phyloP scores from a whole-genome alignment of 2,888 invertebrate species.

The Cheilosia vulpina region DNA sequence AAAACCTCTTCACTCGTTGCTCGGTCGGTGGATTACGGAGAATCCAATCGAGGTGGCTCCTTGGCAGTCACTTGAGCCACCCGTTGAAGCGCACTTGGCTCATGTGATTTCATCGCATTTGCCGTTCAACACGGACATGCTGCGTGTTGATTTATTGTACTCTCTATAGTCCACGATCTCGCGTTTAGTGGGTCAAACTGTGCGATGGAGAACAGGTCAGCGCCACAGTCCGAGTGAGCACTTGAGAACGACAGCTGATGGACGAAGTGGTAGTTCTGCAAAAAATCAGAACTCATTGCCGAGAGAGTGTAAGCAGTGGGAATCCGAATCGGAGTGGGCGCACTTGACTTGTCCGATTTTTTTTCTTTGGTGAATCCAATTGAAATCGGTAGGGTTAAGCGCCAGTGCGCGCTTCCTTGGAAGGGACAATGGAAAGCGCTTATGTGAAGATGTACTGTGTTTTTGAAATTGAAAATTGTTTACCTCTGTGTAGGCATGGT shows the following conservation, averaged over 20 bases:
- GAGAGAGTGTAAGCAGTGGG: constrained; percentile 53
- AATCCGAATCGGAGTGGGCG: constrained; percentile 30
- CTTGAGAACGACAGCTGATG: constrained; percentile 66
- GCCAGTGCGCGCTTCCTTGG: constrained; percentile 32
- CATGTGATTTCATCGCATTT: constrained; percentile 39
- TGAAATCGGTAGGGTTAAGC: constrained; percentile 45
- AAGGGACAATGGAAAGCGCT: constrained; percentile 21
- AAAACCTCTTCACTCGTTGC: constrained; percentile 46
- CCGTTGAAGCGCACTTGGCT: constrained; percentile 57
- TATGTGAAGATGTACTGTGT: not conserved
- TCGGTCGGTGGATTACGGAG: constrained; percentile 51
- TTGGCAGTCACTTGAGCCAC: constrained; percentile 59
- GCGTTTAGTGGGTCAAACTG: constrained; percentile 69
- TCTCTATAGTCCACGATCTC: constrained; percentile 42
- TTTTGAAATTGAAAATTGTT: not conserved
- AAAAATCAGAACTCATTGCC: constrained; percentile 54
- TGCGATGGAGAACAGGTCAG: constrained; percentile 47
- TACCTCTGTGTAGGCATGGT: too few relatives aligned
- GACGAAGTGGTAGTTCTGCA: constrained; percentile 63
- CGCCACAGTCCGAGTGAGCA: constrained; percentile 48
- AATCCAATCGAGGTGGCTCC: constrained; percentile 61
- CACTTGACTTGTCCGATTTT: constrained; percentile 48
- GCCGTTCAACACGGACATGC: constrained; percentile 32
- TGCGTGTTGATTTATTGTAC: constrained; percentile 29
- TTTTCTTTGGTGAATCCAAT: constrained; percentile 42